These are phyloP conservation scores for Helleia helle DNA, from an alignment of 2,888 invertebrate genomes.

Conservation along the genomic window DNA sequence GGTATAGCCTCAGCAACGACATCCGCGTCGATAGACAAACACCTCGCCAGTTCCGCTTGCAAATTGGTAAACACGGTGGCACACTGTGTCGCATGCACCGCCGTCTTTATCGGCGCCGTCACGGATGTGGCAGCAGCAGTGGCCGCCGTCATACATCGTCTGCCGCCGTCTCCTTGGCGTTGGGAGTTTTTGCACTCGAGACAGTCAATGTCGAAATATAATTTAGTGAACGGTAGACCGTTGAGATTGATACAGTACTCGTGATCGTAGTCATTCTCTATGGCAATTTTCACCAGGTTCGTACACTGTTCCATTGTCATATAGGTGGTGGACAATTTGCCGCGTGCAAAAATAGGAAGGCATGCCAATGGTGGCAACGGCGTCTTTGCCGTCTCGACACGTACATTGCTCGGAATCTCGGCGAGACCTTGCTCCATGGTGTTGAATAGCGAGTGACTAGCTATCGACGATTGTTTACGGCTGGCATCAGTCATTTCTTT, in stretches of 20 bases:
- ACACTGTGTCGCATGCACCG: slow-evolving; percentile 6
- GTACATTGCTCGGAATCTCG: background rate
- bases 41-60: slow-evolving; percentile 8
- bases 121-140: background rate
- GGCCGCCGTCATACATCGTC: background rate
- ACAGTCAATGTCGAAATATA: slow-evolving; percentile 10
- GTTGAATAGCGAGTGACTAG: too few relatives aligned
- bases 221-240: slow-evolving; percentile 8
- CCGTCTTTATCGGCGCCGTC: slow-evolving; percentile 5
- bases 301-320: slow-evolving; percentile 8
- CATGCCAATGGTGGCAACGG: slow-evolving; percentile 4
- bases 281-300: slow-evolving; percentile 3
- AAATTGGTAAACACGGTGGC: slow-evolving; percentile 9
- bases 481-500: too few relatives aligned
- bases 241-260: slow-evolving; percentile 7
- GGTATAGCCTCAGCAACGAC: slow-evolving; percentile 4
- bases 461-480: too few relatives aligned
- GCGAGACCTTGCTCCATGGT: slow-evolving; percentile 7
- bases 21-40: slow-evolving; percentile 9
- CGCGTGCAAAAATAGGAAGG: slow-evolving; percentile 8
- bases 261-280: slow-evolving; percentile 10
- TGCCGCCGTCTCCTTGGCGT: background rate
- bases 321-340: slow-evolving; percentile 7
- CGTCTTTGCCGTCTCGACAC: background rate
- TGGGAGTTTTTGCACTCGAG: slow-evolving; percentile 5